Base-by-base conservation (phyloP, 2,888 invertebrate genomes). In the Conistra vaccinii region DNA sequence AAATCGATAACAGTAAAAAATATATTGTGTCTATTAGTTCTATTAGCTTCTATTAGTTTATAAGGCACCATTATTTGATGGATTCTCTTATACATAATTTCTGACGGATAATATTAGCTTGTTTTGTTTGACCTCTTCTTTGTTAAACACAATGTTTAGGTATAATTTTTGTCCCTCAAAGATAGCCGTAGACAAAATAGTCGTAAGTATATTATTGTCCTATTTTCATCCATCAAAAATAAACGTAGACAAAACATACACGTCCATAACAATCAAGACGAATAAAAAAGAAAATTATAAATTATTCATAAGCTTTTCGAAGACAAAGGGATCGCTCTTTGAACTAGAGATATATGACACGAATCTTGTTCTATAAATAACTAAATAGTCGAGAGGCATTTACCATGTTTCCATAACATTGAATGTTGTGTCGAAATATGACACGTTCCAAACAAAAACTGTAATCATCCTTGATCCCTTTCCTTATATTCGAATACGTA, bases 391-490 rank as follows among this genome's bases (percentile, higher is more conserved):
- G 7, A 75, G 45, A 32, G 51, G 29, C 51, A 76, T 55, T 60
- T 62, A 57, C 39, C 39, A 51, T 60, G 53, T 48, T 58, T 58
- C 26, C 29, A 42, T 55, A 62, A 72, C 83, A 58, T 70, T 60
- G 77, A 78, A 65, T 55, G 26, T 32, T 61, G 42, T 83, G 58
- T 65, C 62, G 69, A 57, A 83, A 84, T 77, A n/a, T 69, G 29
- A 51, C 65, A 76, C 63, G 45, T 76, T 63, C 55, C 53, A 45
- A 62, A 76, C 62, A 73, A 35, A 70, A 84, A 71, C 73, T 72
- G 73, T 81, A 73, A 73, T 73, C 73, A 69, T 85, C 85, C 81
- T 84, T 83, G 85, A 74, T 81, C 70, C 76, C 68, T 78, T 83
- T 70, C 55, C 53, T 65, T 65, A 63, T 75, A 82, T 80, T 84